Conservation (phyloP, 2,113 vertebrate genomes). For the Crotalus helleri region DNA sequence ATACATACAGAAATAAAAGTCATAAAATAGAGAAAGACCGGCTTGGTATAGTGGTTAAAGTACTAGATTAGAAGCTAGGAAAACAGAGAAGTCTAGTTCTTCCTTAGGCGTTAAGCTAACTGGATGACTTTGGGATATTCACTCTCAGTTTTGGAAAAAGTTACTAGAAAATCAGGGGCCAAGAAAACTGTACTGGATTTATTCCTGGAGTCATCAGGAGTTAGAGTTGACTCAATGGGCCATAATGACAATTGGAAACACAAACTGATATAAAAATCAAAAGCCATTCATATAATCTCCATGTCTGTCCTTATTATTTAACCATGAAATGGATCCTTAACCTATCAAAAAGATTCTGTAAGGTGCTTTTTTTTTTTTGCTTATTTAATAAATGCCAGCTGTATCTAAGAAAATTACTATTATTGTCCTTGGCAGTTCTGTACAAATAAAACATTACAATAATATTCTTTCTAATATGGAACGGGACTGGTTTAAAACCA, state of each 20-base stretch:
- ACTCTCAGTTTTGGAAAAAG: not conserved
- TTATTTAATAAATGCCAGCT: not conserved
- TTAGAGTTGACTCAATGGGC: not conserved
- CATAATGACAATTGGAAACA: not conserved
- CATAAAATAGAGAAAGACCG: not conserved
- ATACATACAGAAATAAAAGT: not conserved
- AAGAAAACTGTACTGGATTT: not conserved
- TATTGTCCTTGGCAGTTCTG: not conserved
- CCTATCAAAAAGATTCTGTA: not conserved
- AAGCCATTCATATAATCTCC: not conserved
- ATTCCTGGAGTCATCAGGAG: not conserved
- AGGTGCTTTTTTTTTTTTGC: not conserved
- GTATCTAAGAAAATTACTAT: not conserved
- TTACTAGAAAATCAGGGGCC: not conserved
- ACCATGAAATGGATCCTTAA: not conserved
- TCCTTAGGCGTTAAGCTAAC: not conserved
- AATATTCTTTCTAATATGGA: not conserved
- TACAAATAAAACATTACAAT: not conserved
- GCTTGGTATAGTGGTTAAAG: not conserved
- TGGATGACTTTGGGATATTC: not conserved
- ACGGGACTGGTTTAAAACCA: not conserved
- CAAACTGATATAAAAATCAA: not conserved
- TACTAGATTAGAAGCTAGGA: not conserved
- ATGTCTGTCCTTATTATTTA: not conserved
- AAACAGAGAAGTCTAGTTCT: not conserved